Evolutionary conservation across 1,140 invertebrate species (phyloP), one percentile per base, ranked within the genome.

Genomic region (Lanistes nyassanus): DNA sequence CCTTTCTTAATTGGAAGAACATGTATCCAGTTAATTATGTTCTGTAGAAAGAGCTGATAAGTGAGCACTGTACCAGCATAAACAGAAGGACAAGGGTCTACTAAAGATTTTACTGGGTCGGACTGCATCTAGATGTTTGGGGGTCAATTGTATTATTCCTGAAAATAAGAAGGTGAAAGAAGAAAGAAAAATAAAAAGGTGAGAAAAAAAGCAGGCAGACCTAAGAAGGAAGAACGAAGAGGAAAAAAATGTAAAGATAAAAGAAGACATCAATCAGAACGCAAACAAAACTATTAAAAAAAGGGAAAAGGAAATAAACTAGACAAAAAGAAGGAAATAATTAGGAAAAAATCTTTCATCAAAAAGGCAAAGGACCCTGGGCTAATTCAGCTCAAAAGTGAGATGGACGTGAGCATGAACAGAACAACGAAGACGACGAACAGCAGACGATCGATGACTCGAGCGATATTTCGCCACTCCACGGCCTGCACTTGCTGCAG

Each of bases 381-480:
- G 37, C 13, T 7, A 13, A 6, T 9, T 65, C 58, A 77, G 11
- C 62, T 74, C 19, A 77, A 71, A 64, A 77, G 53, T 6, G 76
- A 66, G 34, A 74, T 47, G 56, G 71, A 68, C 0, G 71, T 74
- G 19, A 77, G 62, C 36, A 77, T 39, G 66, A 69, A 74, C 11
- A 77, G 71, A 7, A 58, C 39, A 2, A 77, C 47, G 55, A 77
- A 77, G 7, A 77, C 42, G 5, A 74, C 29, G 36, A 77, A 74
- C 4, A 77, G 39, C 29, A 74, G 62, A 36, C 76, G 76, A 36
- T 77, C 76, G 3, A 73, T 34, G 29, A 77, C 72, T 9, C 69
- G 76, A 1, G 76, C 76, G 11, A 77, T 68, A 39, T 77, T 71
- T n/a, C 29, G 51, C 76, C 76, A 77, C 56, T 77, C 76, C 9